Percentiles rank a stretch among this genome's conserved stretches.
Conservation (phyloP, 2,797 vertebrate genomes). For the Alouatta caraya region DNA sequence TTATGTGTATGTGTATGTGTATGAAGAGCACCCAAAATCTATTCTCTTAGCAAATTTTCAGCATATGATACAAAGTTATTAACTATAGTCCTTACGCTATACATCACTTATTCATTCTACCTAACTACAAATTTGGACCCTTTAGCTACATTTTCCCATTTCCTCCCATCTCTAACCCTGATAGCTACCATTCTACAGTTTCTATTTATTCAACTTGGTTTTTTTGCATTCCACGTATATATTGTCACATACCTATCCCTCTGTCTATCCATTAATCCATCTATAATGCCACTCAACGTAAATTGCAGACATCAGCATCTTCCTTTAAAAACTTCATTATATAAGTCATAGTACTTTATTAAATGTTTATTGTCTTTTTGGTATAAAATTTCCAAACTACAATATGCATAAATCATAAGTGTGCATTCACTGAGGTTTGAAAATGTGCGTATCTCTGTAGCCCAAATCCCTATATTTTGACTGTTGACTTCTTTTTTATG, state of each 20-base stretch:
- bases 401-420: neutral
- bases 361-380: neutral
- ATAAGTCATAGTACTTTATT: neutral
- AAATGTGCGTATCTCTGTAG: neutral
- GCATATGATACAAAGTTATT: neutral
- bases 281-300: neutral
- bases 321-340: neutral
- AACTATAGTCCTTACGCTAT: neutral
- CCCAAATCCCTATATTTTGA: neutral
- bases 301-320: neutral
- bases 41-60: neutral
- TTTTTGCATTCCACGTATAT: neutral
- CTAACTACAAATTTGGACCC: neutral
- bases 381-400: neutral
- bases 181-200: neutral
- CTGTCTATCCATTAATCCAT: neutral
- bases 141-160: neutral
- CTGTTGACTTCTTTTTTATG: neutral
- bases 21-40: neutral
- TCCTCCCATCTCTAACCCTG: no score
- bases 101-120: neutral
- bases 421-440: neutral
- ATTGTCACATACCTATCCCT: neutral
- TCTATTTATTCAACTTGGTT: neutral
- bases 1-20: neutral